Evolutionary conservation across 2,113 vertebrate species (phyloP), one percentile per base, ranked within the genome.

Genomic region (Orcinus orca): DNA sequence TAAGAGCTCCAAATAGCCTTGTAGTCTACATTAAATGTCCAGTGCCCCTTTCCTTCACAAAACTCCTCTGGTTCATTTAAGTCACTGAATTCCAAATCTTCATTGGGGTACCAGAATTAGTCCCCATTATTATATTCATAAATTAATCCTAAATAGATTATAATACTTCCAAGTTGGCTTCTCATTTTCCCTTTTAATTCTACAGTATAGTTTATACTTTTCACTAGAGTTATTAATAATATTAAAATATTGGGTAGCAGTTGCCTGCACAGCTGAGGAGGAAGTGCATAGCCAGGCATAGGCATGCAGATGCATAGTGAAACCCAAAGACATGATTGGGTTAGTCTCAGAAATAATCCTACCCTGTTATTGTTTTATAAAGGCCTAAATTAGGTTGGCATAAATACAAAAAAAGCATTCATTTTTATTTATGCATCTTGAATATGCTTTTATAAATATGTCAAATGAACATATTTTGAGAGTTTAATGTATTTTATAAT

Each of bases 401-500:
- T 81, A 84, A 94, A 79, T 85, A 94, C 31, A 70, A 47, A 76
- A 55, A 84, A 68, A 47, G 31, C 44, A 76, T 71, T 83, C 31
- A 17, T 86, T 97, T 97, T 97, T 96, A 93, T 92, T 96, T 95
- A 82, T 97, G 76, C 60, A 44, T 77, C 83, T 92, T 92, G 50
- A 92, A 71, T 89, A 50, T 33, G 62, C 65, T 90, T 88, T 81
- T 90, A 93, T 96, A 93, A 95, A 97, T 96, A 95, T 81, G 87
- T 88, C 96, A 93, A 95, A 65, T 93, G 68, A 93, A 47, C 55
- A 90, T 41, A 92, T 90, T 93, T 97, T 90, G 84, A 97, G 86
- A 83, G 20, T 88, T 85, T 90, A 96, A 93, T 97, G 85, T 94
- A 85, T 94, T 97, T 96, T 91, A 88, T 92, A 92, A 96, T 96